Evolutionary conservation across 1,140 invertebrate species (phyloP).

Genomic region (Papilio machaon): DNA sequence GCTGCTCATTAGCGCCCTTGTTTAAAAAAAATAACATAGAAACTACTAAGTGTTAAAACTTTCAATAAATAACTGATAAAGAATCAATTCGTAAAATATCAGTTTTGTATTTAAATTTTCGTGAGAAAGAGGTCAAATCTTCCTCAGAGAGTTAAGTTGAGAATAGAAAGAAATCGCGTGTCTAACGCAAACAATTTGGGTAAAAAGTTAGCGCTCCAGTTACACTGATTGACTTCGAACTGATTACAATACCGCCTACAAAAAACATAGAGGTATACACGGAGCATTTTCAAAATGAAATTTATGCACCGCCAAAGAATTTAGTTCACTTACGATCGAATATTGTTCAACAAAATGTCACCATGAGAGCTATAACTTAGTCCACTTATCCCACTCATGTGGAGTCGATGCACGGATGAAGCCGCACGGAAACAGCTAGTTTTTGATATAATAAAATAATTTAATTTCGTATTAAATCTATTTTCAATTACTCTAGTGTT

Average conservation of each 20-base stretch:
- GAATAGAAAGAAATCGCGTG: not conserved
- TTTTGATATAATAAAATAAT: too few species aligned
- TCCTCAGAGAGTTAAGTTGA: not conserved
- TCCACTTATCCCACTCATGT: too few species aligned
- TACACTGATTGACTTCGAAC: constrained; percentile 38
- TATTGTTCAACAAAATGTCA: not conserved
- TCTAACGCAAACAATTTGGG: constrained; percentile 24
- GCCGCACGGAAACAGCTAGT: too few species aligned
- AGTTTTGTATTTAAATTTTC: too few species aligned
- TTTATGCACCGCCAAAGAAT: not conserved
- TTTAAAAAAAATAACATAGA: too few species aligned
- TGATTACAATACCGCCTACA: constrained; percentile 29
- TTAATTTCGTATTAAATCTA: too few species aligned
- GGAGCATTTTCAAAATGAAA: not conserved
- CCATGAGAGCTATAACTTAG: not conserved
- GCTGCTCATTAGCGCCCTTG: too few species aligned
- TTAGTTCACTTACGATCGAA: not conserved
- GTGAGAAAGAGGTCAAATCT: not conserved
- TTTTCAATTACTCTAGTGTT: not conserved
- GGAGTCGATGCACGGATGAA: too few species aligned
- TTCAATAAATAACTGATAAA: too few species aligned
- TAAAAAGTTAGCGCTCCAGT: constrained; percentile 36
- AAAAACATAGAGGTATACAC: not conserved
- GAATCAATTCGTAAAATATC: too few species aligned
- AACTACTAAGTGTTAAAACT: too few species aligned